These are phyloP conservation scores for Rhynchonycteris naso DNA, from an alignment of 2,797 vertebrate species.

Conservation along the genomic window DNA sequence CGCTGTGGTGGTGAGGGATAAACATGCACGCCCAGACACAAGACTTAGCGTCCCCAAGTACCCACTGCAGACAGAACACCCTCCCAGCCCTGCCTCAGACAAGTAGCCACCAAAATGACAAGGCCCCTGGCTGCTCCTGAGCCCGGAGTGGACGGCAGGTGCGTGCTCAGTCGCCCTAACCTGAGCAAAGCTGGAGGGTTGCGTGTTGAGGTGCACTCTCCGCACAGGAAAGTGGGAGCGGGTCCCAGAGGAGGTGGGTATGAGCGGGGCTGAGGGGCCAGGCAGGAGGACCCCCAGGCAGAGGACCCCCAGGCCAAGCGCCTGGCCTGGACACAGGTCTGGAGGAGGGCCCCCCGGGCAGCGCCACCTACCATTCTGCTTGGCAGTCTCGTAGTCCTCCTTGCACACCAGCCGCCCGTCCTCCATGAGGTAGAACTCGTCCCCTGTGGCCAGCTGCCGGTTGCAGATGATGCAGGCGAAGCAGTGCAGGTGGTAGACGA, in stretches of 20 bases:
- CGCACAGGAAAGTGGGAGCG: background rate
- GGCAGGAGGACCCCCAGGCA: fast-evolving
- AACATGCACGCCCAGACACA: background rate
- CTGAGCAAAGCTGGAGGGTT: fast-evolving
- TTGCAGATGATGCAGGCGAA: slow-evolving; percentile 98
- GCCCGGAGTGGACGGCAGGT: background rate
- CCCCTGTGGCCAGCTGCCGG: slow-evolving; percentile 96
- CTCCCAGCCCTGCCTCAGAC: background rate
- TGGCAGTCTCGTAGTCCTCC: slow-evolving; percentile 98
- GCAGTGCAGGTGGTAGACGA: slow-evolving; percentile 98
- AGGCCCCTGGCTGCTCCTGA: background rate
- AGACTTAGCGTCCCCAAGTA: background rate
- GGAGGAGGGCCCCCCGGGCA: fast-evolving
- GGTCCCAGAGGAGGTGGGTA: background rate
- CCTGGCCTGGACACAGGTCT: fast-evolving
- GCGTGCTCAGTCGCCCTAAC: fast-evolving
- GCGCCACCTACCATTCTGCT: slow-evolving; percentile 93
- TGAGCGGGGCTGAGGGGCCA: too few relatives aligned
- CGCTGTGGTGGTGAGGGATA: background rate
- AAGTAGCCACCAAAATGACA: background rate
- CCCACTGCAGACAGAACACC: background rate
- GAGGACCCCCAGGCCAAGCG: background rate
- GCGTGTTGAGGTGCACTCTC: background rate
- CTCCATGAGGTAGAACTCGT: slow-evolving; percentile 99
- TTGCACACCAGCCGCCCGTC: slow-evolving; percentile 98